Base-by-base conservation (phyloP, 1,140 invertebrate genomes). In the Leptinotarsa undecemlineata region DNA sequence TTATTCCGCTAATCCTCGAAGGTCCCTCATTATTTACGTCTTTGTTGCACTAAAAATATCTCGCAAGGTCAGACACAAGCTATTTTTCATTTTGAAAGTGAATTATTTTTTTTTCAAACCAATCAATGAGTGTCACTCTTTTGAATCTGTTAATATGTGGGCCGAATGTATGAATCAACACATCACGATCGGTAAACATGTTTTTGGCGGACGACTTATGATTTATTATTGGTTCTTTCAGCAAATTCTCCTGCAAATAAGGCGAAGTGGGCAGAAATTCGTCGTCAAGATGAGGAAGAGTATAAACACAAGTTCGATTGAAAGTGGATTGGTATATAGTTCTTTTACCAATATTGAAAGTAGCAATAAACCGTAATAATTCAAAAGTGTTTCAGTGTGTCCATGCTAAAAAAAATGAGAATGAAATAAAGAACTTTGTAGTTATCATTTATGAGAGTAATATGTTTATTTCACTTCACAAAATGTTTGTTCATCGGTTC, bases 161-260 rank as follows among this genome's bases (percentile, higher is more conserved):
- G 67, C 26, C 4, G 23, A 48, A n/a, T 47, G n/a, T n/a, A 70
- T 51, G 14, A 26, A 20, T 70, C 68, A 47, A 51, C 15, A n/a
- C 48, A n/a, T 19, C 48, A 20, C 23, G 11, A 64, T 26, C 62
- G 23, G 62, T 57, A 57, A 70, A 70, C 19, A n/a, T 20, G 14
- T 51, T 48, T 51, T 48, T 51, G 15, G 47, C 14, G 47, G 42
- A 70, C 15, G 14, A 3, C 15, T 48, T 15, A 42, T 19, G 42
- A 48, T 68, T n/a, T 21, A 60, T 70, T 51, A 60, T 75, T 48
- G 11, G 5, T 72, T 26, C 74, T 78, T 77, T 71, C 80, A 90
- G 89, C 85, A 11, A 85, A 88, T 51, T 76, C 80, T 48, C 87
- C 87, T n/a, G 87, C 57, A 15, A 90, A 90, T 80, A 85, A 86